Base-by-base conservation (phyloP, 2,888 invertebrate species). In the Hipparchia semele region DNA sequence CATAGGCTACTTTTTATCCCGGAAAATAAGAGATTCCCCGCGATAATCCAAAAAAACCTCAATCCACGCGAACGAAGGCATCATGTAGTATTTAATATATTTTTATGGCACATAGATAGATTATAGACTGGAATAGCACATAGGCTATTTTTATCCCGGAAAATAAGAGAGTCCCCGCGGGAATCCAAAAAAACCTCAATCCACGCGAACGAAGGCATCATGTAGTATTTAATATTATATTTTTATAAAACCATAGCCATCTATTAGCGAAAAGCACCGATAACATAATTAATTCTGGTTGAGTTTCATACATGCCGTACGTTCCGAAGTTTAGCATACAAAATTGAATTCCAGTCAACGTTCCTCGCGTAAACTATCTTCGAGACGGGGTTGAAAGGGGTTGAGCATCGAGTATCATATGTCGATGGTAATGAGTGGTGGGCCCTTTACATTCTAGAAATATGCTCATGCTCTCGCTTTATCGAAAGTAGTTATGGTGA, bases 341-440 rank as follows among this genome's bases (percentile, higher is more conserved):
- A 87, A 90, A 91, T 91, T 92, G 90, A 91, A 91, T 91, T 89
- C 89, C 87, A 75, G 75, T 72, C 81, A 81, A 83, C 90, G 88
- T 87, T 82, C 84, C 75, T 76, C 82, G 80, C 87, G 87, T 90
- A 91, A 91, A 90, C 90, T 89, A 82, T 80, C 73, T 60, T 73
- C 82, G 82, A 83, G 86, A 85, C 81, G 84, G 79, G 78, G 80
- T 78, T 77, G 74, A 73, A 75, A 60, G 51, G 64, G 64, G 51
- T 64, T 51, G 65, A 33, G 75, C 54, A 68, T 66, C 71, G 68
- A 46, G 66, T 65, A 51, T 66, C 65, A 64, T 68, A 73, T 67
- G 73, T 62, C 61, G 58, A 77, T 71, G 69, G 53, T 68, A 68
- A 68, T 60, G 68, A 60, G 68, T 49, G 23, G 51, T n/a, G 23